Base-by-base conservation (phyloP, 2,113 vertebrate genomes). In the Mystacornis crossleyi region DNA sequence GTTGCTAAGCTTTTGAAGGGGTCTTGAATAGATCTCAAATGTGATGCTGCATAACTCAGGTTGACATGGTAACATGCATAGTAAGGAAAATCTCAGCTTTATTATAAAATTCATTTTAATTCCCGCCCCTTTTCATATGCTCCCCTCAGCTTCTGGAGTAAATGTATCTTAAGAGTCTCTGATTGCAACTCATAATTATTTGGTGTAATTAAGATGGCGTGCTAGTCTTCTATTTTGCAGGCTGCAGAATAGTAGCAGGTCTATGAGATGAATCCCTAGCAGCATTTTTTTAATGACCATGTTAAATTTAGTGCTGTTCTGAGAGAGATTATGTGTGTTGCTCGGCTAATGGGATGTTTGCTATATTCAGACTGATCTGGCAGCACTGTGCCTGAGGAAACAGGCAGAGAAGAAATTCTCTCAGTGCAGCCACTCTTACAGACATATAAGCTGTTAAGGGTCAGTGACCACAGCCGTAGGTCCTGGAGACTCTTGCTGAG, bases 61-160 rank as follows among this genome's bases (percentile, higher is more conserved):
- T 97, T 97, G 96, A 97, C 95, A 97, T 96, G 95, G 96, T 94
- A 97, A 96, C 95, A 12, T 78, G 95, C 92, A 90, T 71, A 92
- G 88, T 94, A 96, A 94, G 83, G 88, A 96, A 96, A 95, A 90
- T 75, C 86, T 90, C 88, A 93, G 93, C 93, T 95, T 96, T 95
- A 96, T 96, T 90, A 91, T 62, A 70, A 95, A 93, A 64, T 96
- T 93, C 74, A 65, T 89, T 95, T 91, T 85, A 80, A 87, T 91
- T 96, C 95, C 75, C 69, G 93, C 86, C 82, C 80, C 36, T 94
- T 96, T 90, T 89, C 86, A 73, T 78, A 86, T 43, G 60, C 20
- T 94, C 9, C 34, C 60, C 60, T 95, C 75, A 84, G 75, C 74
- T 95, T 86, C 82, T 89, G 75, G 61, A 80, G 72, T 86, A 93